Conservation (phyloP, 2,888 invertebrate genomes). For the Hemistola chrysoprasaria region DNA sequence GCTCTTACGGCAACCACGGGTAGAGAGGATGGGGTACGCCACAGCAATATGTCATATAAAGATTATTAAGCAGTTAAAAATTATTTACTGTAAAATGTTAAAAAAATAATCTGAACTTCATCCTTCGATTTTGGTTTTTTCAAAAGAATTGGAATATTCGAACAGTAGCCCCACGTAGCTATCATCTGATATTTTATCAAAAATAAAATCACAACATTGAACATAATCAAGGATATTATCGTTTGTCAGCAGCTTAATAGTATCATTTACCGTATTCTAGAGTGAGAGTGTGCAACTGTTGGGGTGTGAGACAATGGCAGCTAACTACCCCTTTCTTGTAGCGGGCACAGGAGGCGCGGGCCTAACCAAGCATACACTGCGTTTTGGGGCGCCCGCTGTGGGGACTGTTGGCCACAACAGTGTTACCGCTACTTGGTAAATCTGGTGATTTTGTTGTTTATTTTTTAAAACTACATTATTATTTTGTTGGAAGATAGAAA, state of each 20-base stretch:
- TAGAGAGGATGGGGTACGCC: too few species aligned
- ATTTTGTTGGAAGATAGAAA: too few species aligned
- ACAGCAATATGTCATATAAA: too few species aligned
- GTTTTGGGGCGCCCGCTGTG: slow-evolving; percentile 65
- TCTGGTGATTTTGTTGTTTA: slow-evolving; percentile 2
- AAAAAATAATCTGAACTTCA: too few species aligned
- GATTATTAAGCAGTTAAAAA: too few species aligned
- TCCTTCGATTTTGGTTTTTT: too few species aligned
- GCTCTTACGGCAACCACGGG: too few species aligned
- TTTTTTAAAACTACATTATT: too few species aligned
- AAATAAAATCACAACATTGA: not conserved
- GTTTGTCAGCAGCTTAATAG: slow-evolving; percentile 25
- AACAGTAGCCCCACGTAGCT: too few species aligned
- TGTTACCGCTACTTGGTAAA: slow-evolving; percentile 19
- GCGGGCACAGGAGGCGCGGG: slow-evolving; percentile 71
- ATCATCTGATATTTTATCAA: not conserved
- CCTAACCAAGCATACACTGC: slow-evolving; percentile 79
- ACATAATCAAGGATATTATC: not conserved
- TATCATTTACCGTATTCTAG: slow-evolving; percentile 51
- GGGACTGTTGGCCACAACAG: slow-evolving; percentile 45
- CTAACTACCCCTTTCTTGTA: slow-evolving; percentile 82
- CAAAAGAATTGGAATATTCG: too few species aligned
- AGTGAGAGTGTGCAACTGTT: slow-evolving; percentile 33
- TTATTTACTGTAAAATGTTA: too few species aligned
- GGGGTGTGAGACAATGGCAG: slow-evolving; percentile 75